Evolutionary conservation across 2,888 invertebrate species (phyloP).

Genomic region (Formica aserva): DNA sequence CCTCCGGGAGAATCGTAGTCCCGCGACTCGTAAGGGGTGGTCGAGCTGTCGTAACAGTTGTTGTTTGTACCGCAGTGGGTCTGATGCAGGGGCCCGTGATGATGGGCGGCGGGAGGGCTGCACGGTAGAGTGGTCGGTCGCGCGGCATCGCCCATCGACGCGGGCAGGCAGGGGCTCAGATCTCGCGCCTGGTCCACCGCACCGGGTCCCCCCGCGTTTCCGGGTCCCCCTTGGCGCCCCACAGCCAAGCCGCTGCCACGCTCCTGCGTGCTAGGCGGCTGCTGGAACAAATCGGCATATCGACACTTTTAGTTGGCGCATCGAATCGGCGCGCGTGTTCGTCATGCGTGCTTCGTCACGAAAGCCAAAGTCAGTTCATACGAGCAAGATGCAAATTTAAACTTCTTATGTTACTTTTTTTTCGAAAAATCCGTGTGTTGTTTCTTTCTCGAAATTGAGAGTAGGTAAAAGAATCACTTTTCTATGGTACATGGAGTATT

Average conservation of each 20-base stretch:
- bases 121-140: constrained; percentile 88
- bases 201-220: constrained; percentile 88
- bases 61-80: constrained; percentile 86
- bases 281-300: constrained; percentile 85
- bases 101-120: constrained; percentile 86
- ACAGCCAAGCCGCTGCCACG: constrained; percentile 85
- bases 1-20: constrained; percentile 85
- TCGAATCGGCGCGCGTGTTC: constrained; percentile 16
- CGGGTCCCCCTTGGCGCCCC: constrained; percentile 85
- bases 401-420: background rate
- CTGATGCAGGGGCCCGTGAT: constrained; percentile 82
- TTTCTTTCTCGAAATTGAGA: constrained; percentile 5
- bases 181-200: constrained; percentile 91
- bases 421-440: background rate
- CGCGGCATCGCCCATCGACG: constrained; percentile 88
- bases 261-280: constrained; percentile 88
- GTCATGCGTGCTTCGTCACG: background rate
- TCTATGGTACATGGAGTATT: background rate
- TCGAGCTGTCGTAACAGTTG: constrained; percentile 86
- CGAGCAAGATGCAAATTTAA: background rate
- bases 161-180: constrained; percentile 91
- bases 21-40: constrained; percentile 86
- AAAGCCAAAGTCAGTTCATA: background rate
- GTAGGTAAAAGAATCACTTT: background rate
- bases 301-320: constrained; percentile 45